These are phyloP conservation scores for Rhincodon typus DNA, from an alignment of 2,797 vertebrate species.

Conservation along the genomic window DNA sequence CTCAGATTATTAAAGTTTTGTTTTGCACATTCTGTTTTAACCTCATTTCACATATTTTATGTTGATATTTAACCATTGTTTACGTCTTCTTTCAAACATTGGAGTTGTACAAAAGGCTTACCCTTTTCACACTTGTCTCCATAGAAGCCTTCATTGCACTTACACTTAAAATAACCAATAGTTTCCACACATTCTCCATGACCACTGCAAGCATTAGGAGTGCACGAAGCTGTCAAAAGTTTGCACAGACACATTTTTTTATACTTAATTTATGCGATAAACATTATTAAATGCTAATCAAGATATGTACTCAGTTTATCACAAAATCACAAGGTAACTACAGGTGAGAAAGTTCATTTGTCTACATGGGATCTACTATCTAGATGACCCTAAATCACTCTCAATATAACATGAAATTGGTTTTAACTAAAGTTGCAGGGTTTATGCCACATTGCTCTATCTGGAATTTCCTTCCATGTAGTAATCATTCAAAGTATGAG, in stretches of 20 bases:
- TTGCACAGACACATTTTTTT: not conserved
- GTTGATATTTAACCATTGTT: not conserved
- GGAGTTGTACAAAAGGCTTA: slow-evolving; percentile 47
- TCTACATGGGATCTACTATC: not conserved
- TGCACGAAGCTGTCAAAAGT: slow-evolving; percentile 62
- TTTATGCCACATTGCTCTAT: not conserved
- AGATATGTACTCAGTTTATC: not conserved
- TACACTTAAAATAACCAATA: slow-evolving; percentile 63
- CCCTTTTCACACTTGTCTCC: slow-evolving; percentile 63
- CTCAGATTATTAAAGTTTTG: not conserved
- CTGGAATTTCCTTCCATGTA: not conserved
- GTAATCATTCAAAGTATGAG: not conserved
- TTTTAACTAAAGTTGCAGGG: not conserved
- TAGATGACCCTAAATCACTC: not conserved
- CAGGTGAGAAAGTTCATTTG: not conserved
- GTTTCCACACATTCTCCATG: slow-evolving; percentile 69
- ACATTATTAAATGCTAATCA: not conserved
- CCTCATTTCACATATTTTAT: not conserved
- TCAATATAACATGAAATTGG: not conserved
- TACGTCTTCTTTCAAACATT: not conserved
- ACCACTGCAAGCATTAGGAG: slow-evolving; percentile 56
- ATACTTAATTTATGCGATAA: not conserved
- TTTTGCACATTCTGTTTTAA: not conserved
- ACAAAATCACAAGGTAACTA: not conserved
- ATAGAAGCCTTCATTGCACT: slow-evolving; percentile 65